Evolutionary conservation across 1,140 invertebrate genomes (phyloP), one percentile per base, ranked within the genome.

Genomic region (Platyscapa corneri): DNA sequence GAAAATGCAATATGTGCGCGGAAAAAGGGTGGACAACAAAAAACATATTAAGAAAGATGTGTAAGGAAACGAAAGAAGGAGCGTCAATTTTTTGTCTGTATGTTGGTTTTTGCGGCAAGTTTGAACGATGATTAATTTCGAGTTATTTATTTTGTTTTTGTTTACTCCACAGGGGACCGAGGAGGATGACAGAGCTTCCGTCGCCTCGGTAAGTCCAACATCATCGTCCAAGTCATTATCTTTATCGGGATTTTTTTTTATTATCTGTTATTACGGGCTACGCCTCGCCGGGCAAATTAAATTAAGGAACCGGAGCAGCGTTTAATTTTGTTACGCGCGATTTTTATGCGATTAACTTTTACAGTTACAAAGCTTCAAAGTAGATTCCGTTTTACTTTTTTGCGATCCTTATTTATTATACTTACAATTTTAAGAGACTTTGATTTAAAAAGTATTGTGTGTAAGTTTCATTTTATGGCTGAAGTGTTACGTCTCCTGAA

Each of bases 101-200:
- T 20, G 60, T 67, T 56, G 34, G 34, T 83, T 75, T 83, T 60
- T 56, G 30, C 32, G 64, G 32, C 32, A 10, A 60, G 53, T 77
- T 84, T 81, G 30, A 86, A 72, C 78, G 65, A 80, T 67, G 56
- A 53, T 78, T 72, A 79, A 79, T 79, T 39, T 72, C 86, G 64
- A 72, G 70, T 88, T 87, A 83, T 72, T 79, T 89, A 87, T 90
- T 92, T 92, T 92, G 88, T 92, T 90, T 92, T 92, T 92, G 88
- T 92, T 94, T 93, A 94, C 90, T 94, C 93, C 91, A 86, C 95
- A 96, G 95, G 95, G 94, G 87, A 92, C 94, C 79, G 95, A 96
- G 87, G 96, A 96, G 88, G 96, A 96, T 92, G 96, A 96, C 92
- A 94, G 95, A 90, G 95, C 94, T 91, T 96, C 96, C 87, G 95